Evolutionary conservation across 2,113 vertebrate species (phyloP), one percentile per base, ranked within the genome.

Genomic region (Patagioenas fasciata): DNA sequence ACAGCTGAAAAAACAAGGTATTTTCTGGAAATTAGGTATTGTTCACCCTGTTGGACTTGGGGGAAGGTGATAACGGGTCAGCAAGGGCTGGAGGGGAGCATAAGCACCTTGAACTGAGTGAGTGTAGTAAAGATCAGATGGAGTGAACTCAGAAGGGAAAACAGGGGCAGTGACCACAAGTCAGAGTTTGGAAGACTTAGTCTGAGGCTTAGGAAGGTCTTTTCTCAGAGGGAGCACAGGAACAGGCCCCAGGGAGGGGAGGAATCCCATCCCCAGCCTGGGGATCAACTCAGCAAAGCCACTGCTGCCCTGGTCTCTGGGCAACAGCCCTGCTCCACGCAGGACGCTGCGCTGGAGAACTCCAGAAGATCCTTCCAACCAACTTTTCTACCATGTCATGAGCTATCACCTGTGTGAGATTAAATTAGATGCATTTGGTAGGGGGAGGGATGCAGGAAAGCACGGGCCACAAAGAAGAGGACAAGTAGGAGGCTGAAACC

Each of bases 321-420:
- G 16, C 26, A 61, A 1, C 3, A 40, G 29, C 40, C 32, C 57
- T 75, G 70, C 61, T 62, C 42, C 44, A 16, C 29, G 44, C 29
- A 64, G 40, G 21, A 79, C 7, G 4, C 54, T 62, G 16, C 36
- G 24, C 42, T 75, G 26, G 54, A 85, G 70, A 48, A 13, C 28
- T 31, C 50, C 26, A 28, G 31, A 73, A 73, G 18, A 44, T 61
- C 24, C 62, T 77, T 71, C 58, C 23, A 53, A 1, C 6, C 25
- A 77, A 1, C 0, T 1, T 44, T 80, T 40, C 70, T 10, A 1
- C 11, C 4, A 5, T 5, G 11, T 8, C 54, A 24, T 1, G 24
- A 70, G 64, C 15, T 15, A 36, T 6, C 66, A 9, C 31, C 47
- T 25, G 18, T 28, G 34, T 4, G 23, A 61, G 47, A 8, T 24